phyloP scores from a whole-genome alignment of 2,888 invertebrate species.

The Apomyelois bistriatella region DNA sequence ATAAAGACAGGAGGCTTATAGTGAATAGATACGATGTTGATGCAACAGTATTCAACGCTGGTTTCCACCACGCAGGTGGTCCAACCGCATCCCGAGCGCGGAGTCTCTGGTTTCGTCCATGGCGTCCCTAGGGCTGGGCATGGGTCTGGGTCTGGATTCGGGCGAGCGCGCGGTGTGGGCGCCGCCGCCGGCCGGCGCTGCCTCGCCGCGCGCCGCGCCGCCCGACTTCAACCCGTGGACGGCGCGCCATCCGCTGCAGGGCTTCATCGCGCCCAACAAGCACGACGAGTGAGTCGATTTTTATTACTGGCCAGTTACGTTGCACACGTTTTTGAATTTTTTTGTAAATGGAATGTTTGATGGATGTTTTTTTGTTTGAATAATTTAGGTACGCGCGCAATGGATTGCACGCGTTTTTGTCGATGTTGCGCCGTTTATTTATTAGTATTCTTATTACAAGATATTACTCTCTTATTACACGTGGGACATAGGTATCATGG shows the following conservation, averaged over 20 bases:
- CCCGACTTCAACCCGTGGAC: constrained; percentile 70
- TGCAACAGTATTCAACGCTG: not conserved
- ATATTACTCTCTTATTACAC: too few species aligned
- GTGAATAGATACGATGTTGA: too few species aligned
- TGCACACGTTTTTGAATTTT: constrained; percentile 7
- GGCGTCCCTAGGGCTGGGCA: constrained; percentile 34
- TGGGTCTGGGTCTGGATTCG: constrained; percentile 31
- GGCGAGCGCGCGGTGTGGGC: constrained; percentile 49
- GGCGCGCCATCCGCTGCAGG: constrained; percentile 59
- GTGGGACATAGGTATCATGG: too few species aligned
- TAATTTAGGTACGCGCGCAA: too few species aligned
- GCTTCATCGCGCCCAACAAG: constrained; percentile 51
- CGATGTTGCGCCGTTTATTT: too few species aligned
- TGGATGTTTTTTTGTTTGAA: not conserved
- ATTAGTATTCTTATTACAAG: too few species aligned
- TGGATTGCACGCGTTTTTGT: too few species aligned
- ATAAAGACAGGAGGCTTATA: too few species aligned
- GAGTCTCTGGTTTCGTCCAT: constrained; percentile 48
- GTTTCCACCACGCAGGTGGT: constrained; percentile 36
- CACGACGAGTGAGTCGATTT: constrained; percentile 41
- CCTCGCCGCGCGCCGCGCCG: constrained; percentile 22
- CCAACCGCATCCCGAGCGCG: constrained; percentile 41
- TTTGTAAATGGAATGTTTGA: not conserved
- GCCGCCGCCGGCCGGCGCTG: constrained; percentile 29
- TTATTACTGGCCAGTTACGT: constrained; percentile 13